Evolutionary conservation across 2,113 vertebrate genomes (phyloP).

Genomic region (Phyllopteryx taeniolatus): DNA sequence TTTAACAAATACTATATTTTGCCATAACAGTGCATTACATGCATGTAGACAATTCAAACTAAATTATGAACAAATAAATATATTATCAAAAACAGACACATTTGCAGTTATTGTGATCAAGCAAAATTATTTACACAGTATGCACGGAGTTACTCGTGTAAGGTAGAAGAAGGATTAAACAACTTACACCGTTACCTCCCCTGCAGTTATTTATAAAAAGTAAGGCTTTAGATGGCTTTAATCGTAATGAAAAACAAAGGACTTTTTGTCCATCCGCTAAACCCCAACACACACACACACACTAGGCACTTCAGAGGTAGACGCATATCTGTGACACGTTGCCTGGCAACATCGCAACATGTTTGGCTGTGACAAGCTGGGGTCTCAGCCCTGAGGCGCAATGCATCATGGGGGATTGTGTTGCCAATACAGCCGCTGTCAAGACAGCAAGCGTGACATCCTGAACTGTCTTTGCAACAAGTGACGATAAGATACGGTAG

Average conservation of each 20-base stretch:
- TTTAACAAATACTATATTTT: no score
- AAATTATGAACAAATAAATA: neutral
- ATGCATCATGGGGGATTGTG: conserved; percentile 63
- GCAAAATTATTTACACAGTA: neutral
- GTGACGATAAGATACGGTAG: conserved; percentile 12
- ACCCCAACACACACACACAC: conserved; percentile 14
- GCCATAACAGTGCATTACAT: no score
- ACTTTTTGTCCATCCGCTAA: conserved; percentile 34
- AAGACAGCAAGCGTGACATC: conserved; percentile 27
- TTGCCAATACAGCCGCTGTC: conserved; percentile 25
- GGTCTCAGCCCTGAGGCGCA: conserved; percentile 58
- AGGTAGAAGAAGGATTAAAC: neutral
- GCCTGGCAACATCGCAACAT: conserved; percentile 67
- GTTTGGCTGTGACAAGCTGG: conserved; percentile 54
- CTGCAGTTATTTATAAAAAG: conserved; percentile 21
- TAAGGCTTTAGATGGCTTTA: conserved; percentile 36
- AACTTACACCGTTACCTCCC: conserved; percentile 3
- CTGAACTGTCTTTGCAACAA: conserved; percentile 23
- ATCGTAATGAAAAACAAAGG: conserved; percentile 40
- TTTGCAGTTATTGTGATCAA: neutral
- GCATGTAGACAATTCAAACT: neutral
- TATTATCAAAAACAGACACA: neutral
- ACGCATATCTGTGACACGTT: conserved; percentile 55
- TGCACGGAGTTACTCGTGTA: neutral
- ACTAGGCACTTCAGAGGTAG: conserved; percentile 39